phyloP scores from a whole-genome alignment of 2,113 vertebrate genomes.

The Crotalus viridis region DNA sequence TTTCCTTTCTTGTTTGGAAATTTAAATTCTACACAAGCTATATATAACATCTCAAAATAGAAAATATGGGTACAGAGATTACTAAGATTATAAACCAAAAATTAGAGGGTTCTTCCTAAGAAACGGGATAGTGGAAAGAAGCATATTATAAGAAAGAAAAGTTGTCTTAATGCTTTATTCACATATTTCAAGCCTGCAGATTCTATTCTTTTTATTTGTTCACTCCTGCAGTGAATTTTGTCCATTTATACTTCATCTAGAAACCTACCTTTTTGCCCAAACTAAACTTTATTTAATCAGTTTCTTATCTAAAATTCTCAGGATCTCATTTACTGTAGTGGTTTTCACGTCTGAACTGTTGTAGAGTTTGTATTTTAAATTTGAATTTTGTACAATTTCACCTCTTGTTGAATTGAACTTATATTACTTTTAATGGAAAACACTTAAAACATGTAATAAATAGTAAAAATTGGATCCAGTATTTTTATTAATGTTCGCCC shows the following conservation, averaged over 20 bases:
- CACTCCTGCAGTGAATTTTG: neutral
- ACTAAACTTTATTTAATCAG: neutral
- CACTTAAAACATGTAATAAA: neutral
- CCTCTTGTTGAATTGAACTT: neutral
- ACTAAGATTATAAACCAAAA: neutral
- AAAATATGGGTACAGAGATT: neutral
- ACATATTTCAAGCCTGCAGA: neutral
- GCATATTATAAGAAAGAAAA: neutral
- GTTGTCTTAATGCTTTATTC: neutral
- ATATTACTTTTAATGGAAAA: neutral
- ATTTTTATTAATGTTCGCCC: neutral
- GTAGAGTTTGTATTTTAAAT: neutral
- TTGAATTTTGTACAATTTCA: neutral
- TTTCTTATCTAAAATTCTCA: neutral
- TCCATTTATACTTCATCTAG: neutral
- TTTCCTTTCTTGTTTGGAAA: neutral
- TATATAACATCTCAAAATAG: neutral
- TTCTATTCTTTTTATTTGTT: neutral
- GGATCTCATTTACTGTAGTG: neutral
- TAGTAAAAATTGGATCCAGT: neutral
- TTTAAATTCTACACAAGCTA: neutral
- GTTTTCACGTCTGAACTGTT: neutral
- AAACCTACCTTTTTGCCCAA: neutral
- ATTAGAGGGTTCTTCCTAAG: neutral
- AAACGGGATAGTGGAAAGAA: neutral